These are phyloP conservation scores for Calycopis cecrops DNA, from an alignment of 1,140 invertebrate genomes.

Conservation along the genomic window DNA sequence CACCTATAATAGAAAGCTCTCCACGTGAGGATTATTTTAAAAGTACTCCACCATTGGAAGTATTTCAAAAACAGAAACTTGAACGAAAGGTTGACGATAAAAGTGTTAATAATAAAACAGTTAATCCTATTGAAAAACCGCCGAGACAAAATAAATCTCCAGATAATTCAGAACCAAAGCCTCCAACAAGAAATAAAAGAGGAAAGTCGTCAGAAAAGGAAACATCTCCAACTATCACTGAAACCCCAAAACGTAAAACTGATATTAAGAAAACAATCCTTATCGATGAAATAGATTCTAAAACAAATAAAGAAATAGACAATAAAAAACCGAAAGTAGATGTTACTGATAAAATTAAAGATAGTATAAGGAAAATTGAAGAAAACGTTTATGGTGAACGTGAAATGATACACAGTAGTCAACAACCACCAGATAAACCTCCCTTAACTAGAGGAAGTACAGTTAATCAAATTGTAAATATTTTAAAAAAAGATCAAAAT, in stretches of 20 bases:
- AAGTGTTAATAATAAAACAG: conserved; percentile 47
- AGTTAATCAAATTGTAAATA: conserved; percentile 79
- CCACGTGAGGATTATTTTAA: conserved; percentile 82
- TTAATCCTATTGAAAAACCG: conserved; percentile 72
- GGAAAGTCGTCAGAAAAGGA: conserved; percentile 57
- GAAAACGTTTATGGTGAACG: conserved; percentile 73
- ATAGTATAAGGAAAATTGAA: conserved; percentile 66
- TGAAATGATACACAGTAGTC: conserved; percentile 81
- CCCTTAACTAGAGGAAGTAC: conserved; percentile 79
- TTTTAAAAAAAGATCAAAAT: conserved; percentile 78
- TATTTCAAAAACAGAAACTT: conserved; percentile 53
- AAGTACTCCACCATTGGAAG: conserved; percentile 55
- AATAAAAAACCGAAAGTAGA: conserved; percentile 27
- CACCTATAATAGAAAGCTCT: conserved; percentile 84
- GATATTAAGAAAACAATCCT: conserved; percentile 56
- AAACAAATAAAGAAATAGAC: conserved; percentile 26
- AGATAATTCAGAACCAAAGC: conserved; percentile 60
- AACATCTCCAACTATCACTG: conserved; percentile 48
- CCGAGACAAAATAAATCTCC: conserved; percentile 57
- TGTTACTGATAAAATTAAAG: conserved; percentile 65
- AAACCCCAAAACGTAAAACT: conserved; percentile 64
- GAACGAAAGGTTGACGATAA: conserved; percentile 38
- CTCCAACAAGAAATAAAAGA: conserved; percentile 50
- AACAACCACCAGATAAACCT: conserved; percentile 78
- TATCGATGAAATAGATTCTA: conserved; percentile 61